Percentiles rank a stretch among this genome's conserved stretches.
Conservation (phyloP, 2,888 invertebrate species). For the Xestia c-nigrum region DNA sequence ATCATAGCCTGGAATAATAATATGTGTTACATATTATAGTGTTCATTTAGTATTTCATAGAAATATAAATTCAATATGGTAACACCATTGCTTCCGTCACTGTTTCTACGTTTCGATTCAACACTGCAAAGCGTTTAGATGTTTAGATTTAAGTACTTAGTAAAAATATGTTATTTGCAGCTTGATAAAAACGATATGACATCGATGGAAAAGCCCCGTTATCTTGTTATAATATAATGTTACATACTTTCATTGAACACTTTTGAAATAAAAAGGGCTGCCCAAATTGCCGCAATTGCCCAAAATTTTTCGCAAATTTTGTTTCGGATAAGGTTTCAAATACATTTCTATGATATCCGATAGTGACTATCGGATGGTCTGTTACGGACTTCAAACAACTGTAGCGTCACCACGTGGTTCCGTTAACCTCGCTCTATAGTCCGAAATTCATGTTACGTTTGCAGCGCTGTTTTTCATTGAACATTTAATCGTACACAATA, state of each 20-base stretch:
- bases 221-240: not conserved
- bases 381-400: conserved; percentile 21
- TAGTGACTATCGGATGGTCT: conserved; percentile 3
- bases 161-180: not conserved
- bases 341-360: conserved; percentile 12
- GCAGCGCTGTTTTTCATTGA: not conserved
- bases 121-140: not conserved
- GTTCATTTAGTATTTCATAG: not conserved
- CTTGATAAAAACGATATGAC: not conserved
- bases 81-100: not conserved
- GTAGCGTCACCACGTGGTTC: conserved; percentile 50
- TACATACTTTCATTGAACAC: not conserved
- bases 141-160: not conserved
- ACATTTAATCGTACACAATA: not conserved
- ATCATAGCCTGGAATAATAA: not conserved
- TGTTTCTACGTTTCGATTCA: not conserved
- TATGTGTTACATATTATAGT: not conserved
- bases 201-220: not conserved
- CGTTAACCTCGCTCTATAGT: not conserved
- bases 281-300: not conserved
- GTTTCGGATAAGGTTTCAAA: not conserved
- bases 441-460: not conserved
- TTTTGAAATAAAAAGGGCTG: not conserved
- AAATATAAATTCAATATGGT: not conserved
- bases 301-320: not conserved